A percentile compares a stretch with the other conserved stretches of the same genome.
Evolutionary conservation across 2,797 vertebrate species (phyloP).

Genomic region (Pseudomugil gertrudae): DNA sequence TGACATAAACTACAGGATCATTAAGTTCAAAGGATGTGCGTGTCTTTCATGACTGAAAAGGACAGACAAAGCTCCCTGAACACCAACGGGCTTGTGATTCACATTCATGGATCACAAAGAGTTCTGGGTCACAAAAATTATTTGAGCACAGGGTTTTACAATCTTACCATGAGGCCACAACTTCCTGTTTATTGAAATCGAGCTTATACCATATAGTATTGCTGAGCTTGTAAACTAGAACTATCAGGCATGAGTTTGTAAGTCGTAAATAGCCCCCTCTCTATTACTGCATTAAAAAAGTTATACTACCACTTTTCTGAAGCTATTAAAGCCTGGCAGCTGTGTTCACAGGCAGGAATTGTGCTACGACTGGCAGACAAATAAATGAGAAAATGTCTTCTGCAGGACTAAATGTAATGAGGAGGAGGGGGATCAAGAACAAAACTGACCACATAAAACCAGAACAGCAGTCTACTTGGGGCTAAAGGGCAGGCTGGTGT

Average conservation of each 20-base stretch:
- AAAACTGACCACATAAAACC: constrained; percentile 63
- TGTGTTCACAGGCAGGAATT: constrained; percentile 52
- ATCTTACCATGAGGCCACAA: constrained; percentile 16
- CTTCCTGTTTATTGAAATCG: constrained; percentile 55
- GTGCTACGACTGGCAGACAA: constrained; percentile 59
- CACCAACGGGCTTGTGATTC: constrained; percentile 27
- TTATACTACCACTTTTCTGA: constrained; percentile 42
- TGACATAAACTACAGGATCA: constrained; percentile 51
- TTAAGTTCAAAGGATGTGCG: constrained; percentile 55
- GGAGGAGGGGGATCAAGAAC: constrained; percentile 46
- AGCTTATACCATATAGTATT: constrained; percentile 31
- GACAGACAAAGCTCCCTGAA: constrained; percentile 28
- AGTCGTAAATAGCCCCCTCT: constrained; percentile 31
- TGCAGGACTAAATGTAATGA: constrained; percentile 52
- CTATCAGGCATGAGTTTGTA: constrained; percentile 54
- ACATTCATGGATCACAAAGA: constrained; percentile 38
- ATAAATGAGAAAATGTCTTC: constrained; percentile 60
- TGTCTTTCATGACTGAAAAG: constrained; percentile 34
- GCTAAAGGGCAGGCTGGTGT: constrained; percentile 42
- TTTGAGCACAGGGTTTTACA: constrained; percentile 20
- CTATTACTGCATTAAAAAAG: constrained; percentile 15
- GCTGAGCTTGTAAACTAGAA: constrained; percentile 47
- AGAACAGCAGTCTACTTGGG: constrained; percentile 55
- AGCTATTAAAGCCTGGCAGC: constrained; percentile 53
- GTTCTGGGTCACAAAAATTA: constrained; percentile 33